A percentile compares a stretch with the other conserved stretches of the same genome.
Conservation (phyloP, 2,797 vertebrate species). For the Aselliscus stoliczkanus region DNA sequence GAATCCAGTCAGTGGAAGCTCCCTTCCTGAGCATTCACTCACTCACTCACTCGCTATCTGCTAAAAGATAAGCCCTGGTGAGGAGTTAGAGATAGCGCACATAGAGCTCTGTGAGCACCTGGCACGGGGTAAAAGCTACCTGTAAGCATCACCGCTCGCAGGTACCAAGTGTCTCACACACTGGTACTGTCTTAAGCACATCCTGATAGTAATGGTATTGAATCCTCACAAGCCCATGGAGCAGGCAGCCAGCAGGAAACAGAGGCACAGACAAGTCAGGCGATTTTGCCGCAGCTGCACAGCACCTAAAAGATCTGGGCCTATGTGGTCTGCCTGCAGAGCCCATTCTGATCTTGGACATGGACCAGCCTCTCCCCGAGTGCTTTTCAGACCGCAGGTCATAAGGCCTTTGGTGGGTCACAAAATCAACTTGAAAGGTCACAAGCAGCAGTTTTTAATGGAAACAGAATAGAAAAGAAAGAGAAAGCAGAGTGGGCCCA, state of each 20-base stretch:
- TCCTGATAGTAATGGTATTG: no score
- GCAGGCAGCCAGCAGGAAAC: background rate
- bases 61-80: background rate
- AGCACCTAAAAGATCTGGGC: background rate
- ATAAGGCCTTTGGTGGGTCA: background rate
- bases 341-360: background rate
- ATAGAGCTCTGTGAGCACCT: background rate
- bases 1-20: background rate
- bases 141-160: accelerated
- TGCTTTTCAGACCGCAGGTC: background rate
- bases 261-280: background rate
- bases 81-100: background rate
- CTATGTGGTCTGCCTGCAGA: background rate
- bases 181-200: background rate
- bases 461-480: background rate
- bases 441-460: background rate
- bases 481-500: background rate
- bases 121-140: background rate
- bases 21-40: background rate
- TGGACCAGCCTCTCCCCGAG: background rate
- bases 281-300: background rate
- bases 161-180: accelerated
- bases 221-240: background rate
- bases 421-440: background rate
- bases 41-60: background rate